These are phyloP conservation scores for Arenaria interpres DNA, from an alignment of 2,113 vertebrate species.

Conservation along the genomic window DNA sequence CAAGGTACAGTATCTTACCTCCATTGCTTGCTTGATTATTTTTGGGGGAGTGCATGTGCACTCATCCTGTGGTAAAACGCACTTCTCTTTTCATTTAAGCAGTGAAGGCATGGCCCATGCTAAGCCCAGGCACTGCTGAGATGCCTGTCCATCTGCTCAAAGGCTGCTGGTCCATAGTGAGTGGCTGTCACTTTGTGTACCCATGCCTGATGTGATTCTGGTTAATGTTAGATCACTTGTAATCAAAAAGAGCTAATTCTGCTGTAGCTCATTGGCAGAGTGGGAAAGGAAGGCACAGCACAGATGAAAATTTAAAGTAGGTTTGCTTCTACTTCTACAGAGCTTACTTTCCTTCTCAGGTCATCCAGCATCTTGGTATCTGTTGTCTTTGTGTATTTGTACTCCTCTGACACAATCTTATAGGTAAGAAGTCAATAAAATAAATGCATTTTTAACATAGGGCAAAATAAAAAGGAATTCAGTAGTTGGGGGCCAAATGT, in stretches of 20 bases:
- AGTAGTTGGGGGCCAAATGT: not conserved
- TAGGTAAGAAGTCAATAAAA: not conserved
- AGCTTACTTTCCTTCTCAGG: not conserved
- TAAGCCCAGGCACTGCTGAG: not conserved
- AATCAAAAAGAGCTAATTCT: not conserved
- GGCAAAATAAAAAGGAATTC: not conserved
- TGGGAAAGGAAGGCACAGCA: not conserved
- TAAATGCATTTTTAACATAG: not conserved
- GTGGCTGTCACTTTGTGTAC: not conserved
- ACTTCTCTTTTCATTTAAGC: not conserved
- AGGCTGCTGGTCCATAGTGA: not conserved
- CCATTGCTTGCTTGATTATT: not conserved
- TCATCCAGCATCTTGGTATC: not conserved
- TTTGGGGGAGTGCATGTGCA: not conserved
- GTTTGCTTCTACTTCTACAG: not conserved
- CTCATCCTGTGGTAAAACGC: not conserved
- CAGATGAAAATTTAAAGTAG: not conserved
- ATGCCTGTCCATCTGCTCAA: not conserved
- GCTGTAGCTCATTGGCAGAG: not conserved
- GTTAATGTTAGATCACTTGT: not conserved
- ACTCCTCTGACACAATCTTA: not conserved
- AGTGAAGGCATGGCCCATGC: fast-evolving
- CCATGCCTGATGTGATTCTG: not conserved
- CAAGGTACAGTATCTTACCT: constrained; percentile 24
- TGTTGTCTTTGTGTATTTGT: not conserved